A percentile compares a stretch with the other conserved stretches of the same genome.
phyloP scores from a whole-genome alignment of 1,140 invertebrate genomes.

The Charaxes varanes region DNA sequence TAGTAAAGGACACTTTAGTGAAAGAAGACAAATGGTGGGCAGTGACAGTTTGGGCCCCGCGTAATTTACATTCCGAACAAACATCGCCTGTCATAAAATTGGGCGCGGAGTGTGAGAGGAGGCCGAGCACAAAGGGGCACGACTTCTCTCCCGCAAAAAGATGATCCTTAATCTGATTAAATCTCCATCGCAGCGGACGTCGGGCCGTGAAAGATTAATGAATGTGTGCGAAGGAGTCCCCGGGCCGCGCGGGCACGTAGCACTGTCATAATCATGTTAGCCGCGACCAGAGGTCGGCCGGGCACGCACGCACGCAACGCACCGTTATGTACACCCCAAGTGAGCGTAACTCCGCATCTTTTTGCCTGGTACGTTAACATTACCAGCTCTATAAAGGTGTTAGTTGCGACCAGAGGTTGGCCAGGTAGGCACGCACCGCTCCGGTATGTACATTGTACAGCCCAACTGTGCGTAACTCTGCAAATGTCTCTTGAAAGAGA shows the following conservation, averaged over 20 bases:
- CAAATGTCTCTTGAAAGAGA: too few species aligned
- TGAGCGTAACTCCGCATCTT: too few species aligned
- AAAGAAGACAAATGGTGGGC: background rate
- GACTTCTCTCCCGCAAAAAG: constrained; percentile 70
- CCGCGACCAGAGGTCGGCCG: constrained; percentile 47
- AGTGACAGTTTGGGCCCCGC: constrained; percentile 4
- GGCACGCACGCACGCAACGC: constrained; percentile 53
- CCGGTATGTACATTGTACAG: too few species aligned
- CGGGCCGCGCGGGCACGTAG: constrained; percentile 62
- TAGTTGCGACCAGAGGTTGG: too few species aligned
- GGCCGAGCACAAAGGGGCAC: constrained; percentile 65
- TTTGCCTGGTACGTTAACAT: too few species aligned
- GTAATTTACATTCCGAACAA: constrained; percentile 64
- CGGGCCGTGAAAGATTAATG: constrained; percentile 73
- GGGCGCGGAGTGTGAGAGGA: constrained; percentile 62
- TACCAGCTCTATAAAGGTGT: too few species aligned
- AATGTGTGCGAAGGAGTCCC: constrained; percentile 71
- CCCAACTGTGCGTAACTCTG: too few species aligned
- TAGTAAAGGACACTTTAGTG: too few species aligned
- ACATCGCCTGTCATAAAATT: constrained; percentile 62
- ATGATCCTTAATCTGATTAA: constrained; percentile 74
- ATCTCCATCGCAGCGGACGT: constrained; percentile 71
- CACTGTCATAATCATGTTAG: constrained; percentile 72
- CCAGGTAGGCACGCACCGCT: too few species aligned
- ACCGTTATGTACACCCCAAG: constrained; percentile 1